phyloP scores from a whole-genome alignment of 2,888 invertebrate genomes.

The Drosophila melanocephala region DNA sequence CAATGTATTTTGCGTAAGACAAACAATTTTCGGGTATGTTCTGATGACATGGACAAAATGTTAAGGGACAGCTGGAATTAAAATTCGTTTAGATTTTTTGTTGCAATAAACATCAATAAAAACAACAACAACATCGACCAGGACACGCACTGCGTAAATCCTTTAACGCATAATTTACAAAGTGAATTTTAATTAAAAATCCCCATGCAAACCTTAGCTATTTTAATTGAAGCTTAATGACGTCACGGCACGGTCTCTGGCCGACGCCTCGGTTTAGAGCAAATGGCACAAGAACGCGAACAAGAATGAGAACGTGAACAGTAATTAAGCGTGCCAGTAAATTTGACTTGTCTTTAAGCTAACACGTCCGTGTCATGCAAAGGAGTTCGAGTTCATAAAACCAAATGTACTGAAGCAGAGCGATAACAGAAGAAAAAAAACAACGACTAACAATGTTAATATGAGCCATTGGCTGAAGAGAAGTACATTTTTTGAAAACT shows the following conservation, averaged over 20 bases:
- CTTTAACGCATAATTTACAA: constrained; percentile 77
- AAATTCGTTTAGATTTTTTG: constrained; percentile 36
- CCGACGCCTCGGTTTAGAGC: constrained; percentile 15
- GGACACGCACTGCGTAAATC: constrained; percentile 58
- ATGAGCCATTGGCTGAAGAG: not conserved
- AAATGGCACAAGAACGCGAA: constrained; percentile 17
- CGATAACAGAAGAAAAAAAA: constrained; percentile 19
- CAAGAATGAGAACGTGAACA: constrained; percentile 32
- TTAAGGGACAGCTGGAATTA: constrained; percentile 11
- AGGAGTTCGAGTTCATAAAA: constrained; percentile 75
- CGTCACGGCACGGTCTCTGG: constrained; percentile 57
- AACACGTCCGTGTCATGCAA: constrained; percentile 59
- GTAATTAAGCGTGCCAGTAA: constrained; percentile 73
- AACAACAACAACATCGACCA: constrained; percentile 24
- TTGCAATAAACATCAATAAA: constrained; percentile 37
- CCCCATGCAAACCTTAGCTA: constrained; percentile 78
- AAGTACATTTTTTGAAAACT: not conserved
- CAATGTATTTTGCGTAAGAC: not conserved
- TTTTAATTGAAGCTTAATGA: constrained; percentile 81
- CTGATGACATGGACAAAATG: constrained; percentile 4
- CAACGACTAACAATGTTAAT: constrained; percentile 12
- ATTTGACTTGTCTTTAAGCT: constrained; percentile 58
- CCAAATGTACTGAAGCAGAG: constrained; percentile 38
- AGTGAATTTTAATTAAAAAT: constrained; percentile 82
- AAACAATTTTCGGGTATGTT: not conserved